Percentiles rank a stretch among this genome's conserved stretches.
Evolutionary conservation across 2,113 vertebrate species (phyloP).

Genomic region (Brienomyrus brachyistius): DNA sequence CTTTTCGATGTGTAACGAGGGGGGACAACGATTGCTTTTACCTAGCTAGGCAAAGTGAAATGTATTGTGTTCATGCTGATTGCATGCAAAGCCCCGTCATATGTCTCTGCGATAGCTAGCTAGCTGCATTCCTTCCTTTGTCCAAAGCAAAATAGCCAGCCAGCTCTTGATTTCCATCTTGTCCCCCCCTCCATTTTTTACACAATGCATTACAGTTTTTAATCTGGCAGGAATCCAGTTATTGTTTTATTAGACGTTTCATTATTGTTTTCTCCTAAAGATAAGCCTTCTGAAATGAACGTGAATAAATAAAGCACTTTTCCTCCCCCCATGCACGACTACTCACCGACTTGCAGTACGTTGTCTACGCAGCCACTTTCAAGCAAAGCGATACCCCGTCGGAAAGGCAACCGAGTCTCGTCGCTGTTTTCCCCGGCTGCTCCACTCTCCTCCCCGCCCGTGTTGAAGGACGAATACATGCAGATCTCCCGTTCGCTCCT

Average conservation of each 20-base stretch:
- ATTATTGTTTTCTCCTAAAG: background rate
- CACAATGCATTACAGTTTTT: background rate
- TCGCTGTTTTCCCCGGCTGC: constrained; percentile 65
- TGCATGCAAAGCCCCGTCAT: constrained; percentile 21
- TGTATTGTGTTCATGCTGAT: constrained; percentile 15
- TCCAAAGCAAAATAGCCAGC: constrained; percentile 20
- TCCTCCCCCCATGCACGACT: constrained; percentile 14
- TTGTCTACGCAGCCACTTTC: constrained; percentile 91
- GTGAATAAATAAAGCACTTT: constrained; percentile 11
- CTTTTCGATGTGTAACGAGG: background rate
- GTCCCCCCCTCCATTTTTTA: background rate
- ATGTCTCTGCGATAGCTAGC: constrained; percentile 10
- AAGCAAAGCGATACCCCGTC: constrained; percentile 81
- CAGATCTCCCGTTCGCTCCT: constrained; percentile 91
- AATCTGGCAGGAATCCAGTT: background rate
- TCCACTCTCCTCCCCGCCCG: constrained; percentile 69
- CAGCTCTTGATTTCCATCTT: constrained; percentile 9
- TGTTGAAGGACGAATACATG: constrained; percentile 94
- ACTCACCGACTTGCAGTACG: constrained; percentile 96
- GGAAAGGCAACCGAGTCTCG: constrained; percentile 84
- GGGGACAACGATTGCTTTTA: background rate
- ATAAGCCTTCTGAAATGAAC: constrained; percentile 3
- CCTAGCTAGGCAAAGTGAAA: background rate
- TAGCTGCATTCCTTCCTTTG: constrained; percentile 23
- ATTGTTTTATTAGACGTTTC: too few species aligned